Base-by-base conservation (phyloP, 2,888 invertebrate genomes). In the Pristionchus mayeri region DNA sequence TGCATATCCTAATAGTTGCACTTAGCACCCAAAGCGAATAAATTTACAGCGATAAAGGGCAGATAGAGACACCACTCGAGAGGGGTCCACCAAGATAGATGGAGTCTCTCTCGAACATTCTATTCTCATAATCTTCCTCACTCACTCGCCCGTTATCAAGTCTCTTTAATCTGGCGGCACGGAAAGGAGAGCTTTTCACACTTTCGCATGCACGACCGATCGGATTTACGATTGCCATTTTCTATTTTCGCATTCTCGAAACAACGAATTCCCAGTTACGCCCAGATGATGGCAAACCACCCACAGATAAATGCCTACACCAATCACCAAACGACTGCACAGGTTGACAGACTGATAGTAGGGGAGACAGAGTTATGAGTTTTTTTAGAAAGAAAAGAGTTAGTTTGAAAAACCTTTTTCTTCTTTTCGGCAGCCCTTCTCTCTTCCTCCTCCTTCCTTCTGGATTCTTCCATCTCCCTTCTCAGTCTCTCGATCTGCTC, bases 141-240 rank as follows among this genome's bases (percentile, higher is more conserved):
- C 63, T 63, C 7, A 24, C 27, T 11, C 13, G 63, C 63, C n/a
- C n/a, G n/a, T 71, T 71, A 71, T 71, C 71, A 44, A 40, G 71
- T 44, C 71, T n/a, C n/a, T 37, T 40, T 71, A 71, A 71, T 71
- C 71, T 9, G 71, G 71, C 71, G 71, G 71, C 44, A 71, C 60
- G 37, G 40, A 34, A 63, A 34, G 30, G 34, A 63, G 63, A 34
- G 63, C 63, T 63, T 63, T 63, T 63, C 71, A 71, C 40, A 71
- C 71, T 71, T 40, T 63, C 63, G 34, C 63, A 57, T 27, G 24
- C 57, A 9, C 34, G 27, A 11, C 40, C 24, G 24, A 40, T 40
- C 40, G 71, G 40, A 34, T 71, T 71, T 67, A 18, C 40, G 40
- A 44, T 71, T 40, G 24, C 40, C 37, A 30, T 57, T 27, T 9